Base-by-base conservation (phyloP, 2,888 invertebrate genomes). In the Drosophila mimica region DNA sequence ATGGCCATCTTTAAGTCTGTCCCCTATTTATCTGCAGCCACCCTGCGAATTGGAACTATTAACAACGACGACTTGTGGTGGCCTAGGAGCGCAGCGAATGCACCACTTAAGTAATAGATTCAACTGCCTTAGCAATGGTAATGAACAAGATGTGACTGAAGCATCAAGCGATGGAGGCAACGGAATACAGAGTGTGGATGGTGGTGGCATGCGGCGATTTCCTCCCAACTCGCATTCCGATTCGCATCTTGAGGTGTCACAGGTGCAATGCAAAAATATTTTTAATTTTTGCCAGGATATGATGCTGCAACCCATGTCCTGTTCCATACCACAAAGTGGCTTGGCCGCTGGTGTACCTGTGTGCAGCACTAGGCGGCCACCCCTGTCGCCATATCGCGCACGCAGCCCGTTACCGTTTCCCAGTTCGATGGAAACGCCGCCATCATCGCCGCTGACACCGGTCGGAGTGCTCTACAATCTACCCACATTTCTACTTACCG, bases 401-500 rank as follows among this genome's bases (percentile, higher is more conserved):
- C 81, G 92, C 31, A 92, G 92, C 63, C 92, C 92, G 5, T 92
- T 91, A 46, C 91, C 91, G 2, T 92, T 92, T 58, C 89, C 91
- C 38, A 90, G 70, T 51, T 91, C 90, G 5, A 84, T 92, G 82
- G 92, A 92, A 65, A 92, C 92, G 33, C 92, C 92, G 20, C 92
- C 92, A 15, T 92, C 92, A 7, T 92, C 92, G 15, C 92, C 92
- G 0, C 69, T 92, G 8, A 92, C 93, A 20, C 93, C 94, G 5
- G 93, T 95, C 1, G 93, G 95, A 3, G 94, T 95, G 2, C 93
- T 96, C 46, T 93, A 93, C 67, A 94, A 94, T 69, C 91, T 95
- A 53, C 94, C 94, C 2, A 94, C 95, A 75, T 95, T 95, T 83
- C 95, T 95, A n/a, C 85, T 96, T 48, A 94, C 94, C 57, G 94